These are phyloP conservation scores for Leptobrachium ailaonicum DNA, from an alignment of 2,113 vertebrate species.

Conservation along the genomic window DNA sequence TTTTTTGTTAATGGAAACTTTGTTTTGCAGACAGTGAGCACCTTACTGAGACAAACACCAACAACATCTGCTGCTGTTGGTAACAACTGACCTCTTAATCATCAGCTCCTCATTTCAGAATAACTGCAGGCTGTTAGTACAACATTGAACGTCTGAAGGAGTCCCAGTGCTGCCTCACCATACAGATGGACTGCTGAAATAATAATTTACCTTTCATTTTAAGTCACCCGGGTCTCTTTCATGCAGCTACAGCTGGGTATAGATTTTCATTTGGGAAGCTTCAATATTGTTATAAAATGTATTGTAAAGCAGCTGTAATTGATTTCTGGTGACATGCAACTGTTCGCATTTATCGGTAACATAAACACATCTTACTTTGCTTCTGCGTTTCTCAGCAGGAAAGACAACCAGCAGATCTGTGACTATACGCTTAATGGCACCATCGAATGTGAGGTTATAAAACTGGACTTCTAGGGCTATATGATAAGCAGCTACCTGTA, in stretches of 20 bases:
- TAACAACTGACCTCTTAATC: conserved; percentile 62
- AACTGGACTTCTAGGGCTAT: no score
- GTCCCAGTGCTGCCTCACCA: conserved; percentile 35
- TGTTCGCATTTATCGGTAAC: neutral
- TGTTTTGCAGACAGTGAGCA: conserved; percentile 55
- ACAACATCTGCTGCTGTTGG: conserved; percentile 57
- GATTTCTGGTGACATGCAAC: neutral
- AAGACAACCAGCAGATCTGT: neutral
- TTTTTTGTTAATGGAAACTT: conserved; percentile 61
- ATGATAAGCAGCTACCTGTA: no score
- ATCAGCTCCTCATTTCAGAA: conserved; percentile 58
- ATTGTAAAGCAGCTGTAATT: neutral
- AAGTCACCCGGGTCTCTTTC: neutral
- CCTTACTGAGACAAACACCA: conserved; percentile 53
- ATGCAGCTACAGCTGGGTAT: neutral
- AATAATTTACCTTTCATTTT: conserved; percentile 44
- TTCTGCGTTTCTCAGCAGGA: neutral
- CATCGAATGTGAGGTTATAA: no score
- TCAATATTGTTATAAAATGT: conserved; percentile 5
- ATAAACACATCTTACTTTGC: neutral
- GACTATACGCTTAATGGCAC: no score
- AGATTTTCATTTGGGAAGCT: conserved; percentile 12
- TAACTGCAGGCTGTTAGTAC: conserved; percentile 54
- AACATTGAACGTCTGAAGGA: conserved; percentile 49
- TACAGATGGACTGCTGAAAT: conserved; percentile 45